Conservation (phyloP, 2,797 vertebrate genomes). For the Phrynocephalus guinanensis region DNA sequence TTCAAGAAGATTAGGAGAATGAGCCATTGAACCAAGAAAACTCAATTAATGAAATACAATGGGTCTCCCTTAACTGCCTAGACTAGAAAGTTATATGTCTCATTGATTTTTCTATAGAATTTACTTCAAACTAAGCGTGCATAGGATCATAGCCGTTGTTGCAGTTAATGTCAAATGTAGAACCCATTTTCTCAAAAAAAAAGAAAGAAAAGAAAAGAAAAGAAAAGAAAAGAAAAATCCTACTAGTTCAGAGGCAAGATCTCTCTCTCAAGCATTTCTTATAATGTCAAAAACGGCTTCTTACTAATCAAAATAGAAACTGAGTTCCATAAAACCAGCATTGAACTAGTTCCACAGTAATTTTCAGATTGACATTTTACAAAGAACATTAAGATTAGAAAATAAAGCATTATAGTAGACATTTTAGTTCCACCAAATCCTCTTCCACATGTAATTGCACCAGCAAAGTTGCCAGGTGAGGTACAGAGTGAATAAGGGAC, state of each 20-base stretch:
- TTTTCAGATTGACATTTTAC: not conserved
- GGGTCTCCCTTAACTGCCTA: not conserved
- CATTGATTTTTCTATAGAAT: not conserved
- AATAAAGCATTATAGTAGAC: too few species aligned
- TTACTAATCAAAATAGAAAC: too few species aligned
- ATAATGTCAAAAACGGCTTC: not conserved
- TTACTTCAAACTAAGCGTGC: not conserved
- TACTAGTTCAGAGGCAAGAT: not conserved
- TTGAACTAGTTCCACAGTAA: not conserved
- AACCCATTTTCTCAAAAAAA: not conserved
- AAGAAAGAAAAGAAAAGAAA: too few species aligned
- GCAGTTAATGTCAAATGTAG: fast-evolving
- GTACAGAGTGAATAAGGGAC: too few species aligned
- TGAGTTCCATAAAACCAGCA: not conserved
- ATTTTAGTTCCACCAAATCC: not conserved
- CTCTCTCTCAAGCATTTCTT: not conserved
- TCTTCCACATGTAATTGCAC: too few species aligned
- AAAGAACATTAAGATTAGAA: not conserved
- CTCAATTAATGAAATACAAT: conserved; percentile 38
- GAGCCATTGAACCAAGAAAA: conserved; percentile 33
- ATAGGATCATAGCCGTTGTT: not conserved
- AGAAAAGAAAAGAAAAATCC: too few species aligned
- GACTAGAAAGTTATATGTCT: not conserved
- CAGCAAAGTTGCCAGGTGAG: not conserved
- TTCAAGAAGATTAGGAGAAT: conserved; percentile 58